Evolutionary conservation across 2,797 vertebrate genomes (phyloP).

Genomic region (Onychomys torridus): DNA sequence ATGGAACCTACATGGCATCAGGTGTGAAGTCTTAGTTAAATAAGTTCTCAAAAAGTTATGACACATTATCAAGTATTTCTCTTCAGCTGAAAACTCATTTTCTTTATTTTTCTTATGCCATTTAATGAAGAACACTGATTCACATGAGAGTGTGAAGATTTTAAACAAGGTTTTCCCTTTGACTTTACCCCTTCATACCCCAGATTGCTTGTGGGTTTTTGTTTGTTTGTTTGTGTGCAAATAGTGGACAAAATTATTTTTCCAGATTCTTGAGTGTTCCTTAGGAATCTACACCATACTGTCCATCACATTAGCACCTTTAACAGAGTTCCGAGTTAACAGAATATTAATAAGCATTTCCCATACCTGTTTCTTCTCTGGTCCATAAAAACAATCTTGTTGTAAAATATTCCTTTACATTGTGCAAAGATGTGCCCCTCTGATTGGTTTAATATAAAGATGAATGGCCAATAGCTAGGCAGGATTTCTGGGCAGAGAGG

Average conservation of each 20-base stretch:
- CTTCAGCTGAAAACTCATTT: neutral
- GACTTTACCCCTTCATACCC: neutral
- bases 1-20: neutral
- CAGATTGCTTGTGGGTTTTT: conserved; percentile 2
- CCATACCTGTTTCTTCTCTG: conserved; percentile 82
- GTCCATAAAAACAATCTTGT: conserved; percentile 73
- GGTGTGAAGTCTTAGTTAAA: neutral
- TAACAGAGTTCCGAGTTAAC: conserved; percentile 47
- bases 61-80: neutral
- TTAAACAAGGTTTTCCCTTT: neutral
- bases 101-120: neutral
- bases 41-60: neutral
- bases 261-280: conserved; percentile 41
- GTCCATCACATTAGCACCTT: conserved; percentile 79
- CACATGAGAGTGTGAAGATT: neutral
- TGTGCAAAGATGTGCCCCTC: too few species aligned
- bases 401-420: too few species aligned
- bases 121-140: neutral
- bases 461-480: too few species aligned
- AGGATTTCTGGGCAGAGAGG: too few species aligned
- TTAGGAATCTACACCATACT: conserved; percentile 56
- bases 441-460: too few species aligned
- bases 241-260: conserved; percentile 52
- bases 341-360: conserved; percentile 80
- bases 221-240: neutral